phyloP scores from a whole-genome alignment of 2,797 vertebrate species.

The Poecile montanus region DNA sequence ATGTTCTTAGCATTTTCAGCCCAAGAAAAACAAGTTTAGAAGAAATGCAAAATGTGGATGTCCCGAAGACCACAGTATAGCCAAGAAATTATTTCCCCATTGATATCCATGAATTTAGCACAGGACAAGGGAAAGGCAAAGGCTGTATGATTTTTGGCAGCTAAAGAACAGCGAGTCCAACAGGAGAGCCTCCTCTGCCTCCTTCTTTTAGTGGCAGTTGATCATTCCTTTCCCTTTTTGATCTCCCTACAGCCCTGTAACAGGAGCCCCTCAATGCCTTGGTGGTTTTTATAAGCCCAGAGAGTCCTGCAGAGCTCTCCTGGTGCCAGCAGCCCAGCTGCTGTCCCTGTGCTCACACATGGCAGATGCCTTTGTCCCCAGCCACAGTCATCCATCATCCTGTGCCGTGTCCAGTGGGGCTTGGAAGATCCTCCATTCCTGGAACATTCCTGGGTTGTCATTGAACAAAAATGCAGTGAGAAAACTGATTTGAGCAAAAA shows the following conservation, averaged over 20 bases:
- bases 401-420: accelerated
- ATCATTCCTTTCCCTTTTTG: neutral
- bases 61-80: neutral
- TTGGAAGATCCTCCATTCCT: neutral
- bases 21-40: neutral
- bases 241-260: neutral
- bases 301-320: neutral
- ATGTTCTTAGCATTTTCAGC: neutral
- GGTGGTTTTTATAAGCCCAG: neutral
- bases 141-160: neutral
- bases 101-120: neutral
- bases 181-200: neutral
- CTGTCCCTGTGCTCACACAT: neutral
- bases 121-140: neutral
- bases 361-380: neutral
- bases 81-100: neutral
- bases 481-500: neutral
- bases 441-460: neutral
- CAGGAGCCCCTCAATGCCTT: neutral
- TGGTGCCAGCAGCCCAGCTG: neutral
- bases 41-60: neutral
- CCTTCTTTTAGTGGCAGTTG: neutral
- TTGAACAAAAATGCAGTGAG: neutral
- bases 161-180: neutral
- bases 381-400: neutral